A percentile compares a stretch with the other conserved stretches of the same genome.
Conservation (phyloP, 2,113 vertebrate genomes). For the Menidia beryllina region DNA sequence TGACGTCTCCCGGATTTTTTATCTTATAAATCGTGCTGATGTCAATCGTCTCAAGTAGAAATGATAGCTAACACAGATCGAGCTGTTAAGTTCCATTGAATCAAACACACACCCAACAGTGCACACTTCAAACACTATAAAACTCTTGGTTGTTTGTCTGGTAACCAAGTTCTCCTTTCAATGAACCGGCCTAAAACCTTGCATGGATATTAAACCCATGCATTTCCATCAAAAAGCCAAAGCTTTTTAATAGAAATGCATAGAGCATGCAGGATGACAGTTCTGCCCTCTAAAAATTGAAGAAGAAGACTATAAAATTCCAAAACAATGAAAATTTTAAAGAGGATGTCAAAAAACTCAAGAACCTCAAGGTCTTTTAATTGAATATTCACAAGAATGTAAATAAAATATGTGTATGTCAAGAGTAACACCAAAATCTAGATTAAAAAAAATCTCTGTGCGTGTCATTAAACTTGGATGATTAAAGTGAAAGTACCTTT, state of each 20-base stretch:
- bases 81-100: constrained; percentile 27
- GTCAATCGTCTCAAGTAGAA: background rate
- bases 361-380: too few species aligned
- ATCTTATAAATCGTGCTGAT: background rate
- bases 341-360: constrained; percentile 4
- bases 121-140: constrained; percentile 3
- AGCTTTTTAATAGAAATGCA: constrained; percentile 15
- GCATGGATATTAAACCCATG: background rate
- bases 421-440: too few species aligned
- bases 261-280: constrained; percentile 3
- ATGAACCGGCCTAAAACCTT: constrained; percentile 31
- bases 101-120: constrained; percentile 22
- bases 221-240: constrained; percentile 23
- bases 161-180: constrained; percentile 34
- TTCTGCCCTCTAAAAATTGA: constrained; percentile 15
- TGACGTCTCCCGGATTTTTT: too few species aligned
- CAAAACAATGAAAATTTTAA: constrained; percentile 7
- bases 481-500: background rate
- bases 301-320: constrained; percentile 19
- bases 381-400: too few species aligned
- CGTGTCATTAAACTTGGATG: too few species aligned
- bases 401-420: too few species aligned
- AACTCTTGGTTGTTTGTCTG: constrained; percentile 28
- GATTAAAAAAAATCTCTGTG: too few species aligned
- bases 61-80: background rate